These are phyloP conservation scores for Pseudococcus jackbeardsleyi DNA, from an alignment of 2,888 invertebrate species.

Conservation along the genomic window DNA sequence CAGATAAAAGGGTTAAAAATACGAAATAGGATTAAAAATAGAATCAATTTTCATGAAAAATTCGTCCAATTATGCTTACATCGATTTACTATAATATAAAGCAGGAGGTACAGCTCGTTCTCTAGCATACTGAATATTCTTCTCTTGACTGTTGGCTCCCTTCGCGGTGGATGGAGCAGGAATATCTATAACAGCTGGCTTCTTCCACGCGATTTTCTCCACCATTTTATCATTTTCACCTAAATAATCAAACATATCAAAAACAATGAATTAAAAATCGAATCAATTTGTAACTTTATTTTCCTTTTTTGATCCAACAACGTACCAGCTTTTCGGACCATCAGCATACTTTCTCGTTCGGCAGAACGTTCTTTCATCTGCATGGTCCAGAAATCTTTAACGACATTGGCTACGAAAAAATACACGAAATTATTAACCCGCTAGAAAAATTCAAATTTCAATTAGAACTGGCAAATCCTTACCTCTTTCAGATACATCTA, in stretches of 20 bases:
- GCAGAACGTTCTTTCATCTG: constrained; percentile 88
- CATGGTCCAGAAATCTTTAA: constrained; percentile 90
- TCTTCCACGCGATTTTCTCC: constrained; percentile 83
- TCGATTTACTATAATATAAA: constrained; percentile 80
- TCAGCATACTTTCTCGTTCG: constrained; percentile 87
- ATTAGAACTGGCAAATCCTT: constrained; percentile 1
- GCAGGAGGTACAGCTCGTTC: constrained; percentile 86
- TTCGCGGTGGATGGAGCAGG: constrained; percentile 75
- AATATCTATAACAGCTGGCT: constrained; percentile 79
- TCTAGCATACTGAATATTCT: constrained; percentile 86
- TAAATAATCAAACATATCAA: constrained; percentile 32
- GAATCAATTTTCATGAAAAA: background rate
- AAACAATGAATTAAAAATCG: background rate
- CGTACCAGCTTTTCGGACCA: constrained; percentile 81
- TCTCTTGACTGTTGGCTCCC: constrained; percentile 87
- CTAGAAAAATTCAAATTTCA: too few relatives aligned
- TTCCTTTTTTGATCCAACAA: constrained; percentile 67
- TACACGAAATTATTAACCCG: constrained; percentile 19
- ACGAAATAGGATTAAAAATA: background rate
- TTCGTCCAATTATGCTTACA: constrained; percentile 66
- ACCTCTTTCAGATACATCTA: constrained; percentile 92
- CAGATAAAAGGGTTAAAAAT: background rate
- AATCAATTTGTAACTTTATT: background rate
- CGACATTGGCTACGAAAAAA: constrained; percentile 82
- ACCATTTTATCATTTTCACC: constrained; percentile 82